Evolutionary conservation across 1,140 invertebrate genomes (phyloP).

Genomic region (Contarinia nasturtii): DNA sequence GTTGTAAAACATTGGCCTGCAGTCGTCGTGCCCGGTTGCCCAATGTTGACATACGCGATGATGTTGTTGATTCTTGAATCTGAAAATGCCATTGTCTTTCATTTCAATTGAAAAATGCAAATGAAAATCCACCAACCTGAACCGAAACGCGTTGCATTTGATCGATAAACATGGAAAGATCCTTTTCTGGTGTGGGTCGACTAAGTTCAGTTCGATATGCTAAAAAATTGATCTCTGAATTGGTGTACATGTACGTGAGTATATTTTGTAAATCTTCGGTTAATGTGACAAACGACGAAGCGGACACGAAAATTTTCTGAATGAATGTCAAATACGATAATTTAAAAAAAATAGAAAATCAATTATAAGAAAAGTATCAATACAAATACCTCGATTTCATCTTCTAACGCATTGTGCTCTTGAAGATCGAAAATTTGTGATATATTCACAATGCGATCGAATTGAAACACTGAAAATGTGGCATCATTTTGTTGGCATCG

Average conservation of each 20-base stretch:
- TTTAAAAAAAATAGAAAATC: no score
- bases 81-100: conserved; percentile 3
- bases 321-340: background rate
- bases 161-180: conserved; percentile 48
- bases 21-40: conserved; percentile 36
- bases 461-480: conserved; percentile 47
- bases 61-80: conserved; percentile 37
- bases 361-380: no score
- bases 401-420: conserved; percentile 21
- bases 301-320: conserved; percentile 15
- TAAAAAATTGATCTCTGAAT: conserved; percentile 44
- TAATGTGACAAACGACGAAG: conserved; percentile 21
- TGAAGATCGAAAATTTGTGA: conserved; percentile 31
- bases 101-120: background rate
- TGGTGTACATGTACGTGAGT: conserved; percentile 40
- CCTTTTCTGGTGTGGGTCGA: conserved; percentile 46
- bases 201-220: conserved; percentile 36
- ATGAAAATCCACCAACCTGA: conserved; percentile 27
- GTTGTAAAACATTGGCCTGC: conserved; percentile 37
- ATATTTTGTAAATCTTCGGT: conserved; percentile 33
- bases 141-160: conserved; percentile 52
- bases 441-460: conserved; percentile 41
- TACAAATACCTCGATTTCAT: conserved; percentile 21
- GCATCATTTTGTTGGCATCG: conserved; percentile 43
- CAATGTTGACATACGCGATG: conserved; percentile 42